Evolutionary conservation across 2,888 invertebrate genomes (phyloP).

Genomic region (Quadroppia sp.): DNA sequence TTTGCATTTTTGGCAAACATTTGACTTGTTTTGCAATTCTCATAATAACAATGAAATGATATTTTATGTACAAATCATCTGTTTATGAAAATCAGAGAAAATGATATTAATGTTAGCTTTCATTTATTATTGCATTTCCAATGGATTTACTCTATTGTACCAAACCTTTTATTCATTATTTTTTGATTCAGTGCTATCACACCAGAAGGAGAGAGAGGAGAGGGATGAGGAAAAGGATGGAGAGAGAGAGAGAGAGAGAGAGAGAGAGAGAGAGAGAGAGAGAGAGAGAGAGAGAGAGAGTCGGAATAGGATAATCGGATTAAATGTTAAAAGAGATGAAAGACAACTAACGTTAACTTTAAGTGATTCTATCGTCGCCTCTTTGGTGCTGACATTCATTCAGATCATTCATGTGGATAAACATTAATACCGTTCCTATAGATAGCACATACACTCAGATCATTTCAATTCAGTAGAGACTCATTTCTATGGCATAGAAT

Average conservation of each 20-base stretch:
- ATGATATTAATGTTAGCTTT: too few species aligned
- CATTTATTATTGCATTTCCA: background rate
- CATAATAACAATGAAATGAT: too few species aligned
- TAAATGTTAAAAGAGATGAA: background rate
- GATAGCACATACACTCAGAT: background rate
- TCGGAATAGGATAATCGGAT: constrained; percentile 13
- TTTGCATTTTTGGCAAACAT: too few species aligned
- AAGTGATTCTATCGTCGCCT: constrained; percentile 20
- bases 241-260: background rate
- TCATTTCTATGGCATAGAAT: background rate
- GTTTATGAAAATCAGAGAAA: background rate
- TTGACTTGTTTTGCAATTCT: too few species aligned
- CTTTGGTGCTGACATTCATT: constrained; percentile 17
- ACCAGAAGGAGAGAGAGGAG: background rate
- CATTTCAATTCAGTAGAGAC: background rate
- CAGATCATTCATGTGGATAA: constrained; percentile 3
- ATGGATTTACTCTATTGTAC: too few species aligned
- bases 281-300: background rate
- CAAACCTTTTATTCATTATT: background rate
- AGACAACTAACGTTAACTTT: background rate
- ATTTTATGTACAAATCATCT: too few species aligned
- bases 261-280: background rate
- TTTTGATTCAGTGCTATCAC: background rate
- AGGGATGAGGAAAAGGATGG: background rate
- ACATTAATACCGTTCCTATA: background rate